Evolutionary conservation across 1,140 invertebrate genomes (phyloP), one percentile per base, ranked within the genome.

Genomic region (Bombus soroeensis): DNA sequence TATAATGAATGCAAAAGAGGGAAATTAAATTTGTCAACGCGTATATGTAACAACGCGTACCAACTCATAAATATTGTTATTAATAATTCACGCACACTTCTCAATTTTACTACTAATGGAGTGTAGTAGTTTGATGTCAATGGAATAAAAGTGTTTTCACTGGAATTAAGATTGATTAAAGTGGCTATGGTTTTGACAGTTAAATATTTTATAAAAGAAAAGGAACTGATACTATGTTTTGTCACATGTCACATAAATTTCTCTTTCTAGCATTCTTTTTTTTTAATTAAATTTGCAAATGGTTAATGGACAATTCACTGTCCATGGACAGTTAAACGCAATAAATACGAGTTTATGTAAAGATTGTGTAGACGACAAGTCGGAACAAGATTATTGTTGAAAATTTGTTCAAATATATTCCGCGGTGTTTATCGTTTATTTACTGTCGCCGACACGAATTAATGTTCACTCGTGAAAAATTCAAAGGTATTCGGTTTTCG

Each of bases 381-480:
- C 6, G 25, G 13, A 25, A 70, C 4, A 5, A 13, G 18, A 22
- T 80, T 80, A 80, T 70, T 53, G n/a, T 71, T 22, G 78, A 57
- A 39, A 32, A 71, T 57, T n/a, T 34, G 4, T 70, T 57, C 34
- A 39, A 80, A 71, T 71, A 34, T 80, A 71, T 70, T 53, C 34
- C 34, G 18, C 8, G 25, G 5, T 25, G 41, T 47, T 66, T 34
- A 34, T 39, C 64, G 43, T 80, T 70, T 70, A 80, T 80, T 80
- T 37, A 70, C 25, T 57, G 43, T 18, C 75, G 12, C 28, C 15
- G 78, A n/a, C 32, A 18, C 25, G 43, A 80, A 80, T 80, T 71
- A 80, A 70, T 39, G 41, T 68, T 34, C 18, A 15, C 43, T 71
- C 66, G 43, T 39, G 43, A 57, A 80, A 80, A 71, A 80, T 80